Evolutionary conservation across 2,113 vertebrate genomes (phyloP).

Genomic region (Gobiocypris rarus): DNA sequence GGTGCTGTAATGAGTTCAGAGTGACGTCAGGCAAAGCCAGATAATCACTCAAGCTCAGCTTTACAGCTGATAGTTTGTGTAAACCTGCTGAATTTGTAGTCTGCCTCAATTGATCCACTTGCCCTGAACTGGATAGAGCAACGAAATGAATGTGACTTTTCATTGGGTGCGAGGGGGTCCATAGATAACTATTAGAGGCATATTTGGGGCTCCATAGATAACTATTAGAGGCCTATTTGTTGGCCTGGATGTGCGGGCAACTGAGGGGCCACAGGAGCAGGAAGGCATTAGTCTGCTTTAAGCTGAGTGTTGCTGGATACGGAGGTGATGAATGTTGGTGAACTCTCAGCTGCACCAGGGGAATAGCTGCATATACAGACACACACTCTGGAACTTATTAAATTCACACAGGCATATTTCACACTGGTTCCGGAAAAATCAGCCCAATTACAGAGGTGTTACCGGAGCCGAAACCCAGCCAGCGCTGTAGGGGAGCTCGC

Average conservation of each 20-base stretch:
- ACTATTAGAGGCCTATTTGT: conserved; percentile 88
- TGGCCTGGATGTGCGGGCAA: conserved; percentile 78
- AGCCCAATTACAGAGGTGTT: conserved; percentile 78
- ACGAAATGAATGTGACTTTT: conserved; percentile 89
- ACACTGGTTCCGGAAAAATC: conserved; percentile 71
- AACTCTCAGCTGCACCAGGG: conserved; percentile 78
- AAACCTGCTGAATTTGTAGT: conserved; percentile 98
- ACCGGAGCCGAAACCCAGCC: conserved; percentile 57
- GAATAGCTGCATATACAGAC: conserved; percentile 74
- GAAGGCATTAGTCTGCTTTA: conserved; percentile 86
- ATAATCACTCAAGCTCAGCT: conserved; percentile 87
- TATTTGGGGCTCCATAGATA: conserved; percentile 82
- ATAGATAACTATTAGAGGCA: conserved; percentile 88
- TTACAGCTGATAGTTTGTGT: conserved; percentile 86
- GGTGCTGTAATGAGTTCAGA: conserved; percentile 88
- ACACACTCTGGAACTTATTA: conserved; percentile 81
- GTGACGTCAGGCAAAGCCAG: conserved; percentile 73
- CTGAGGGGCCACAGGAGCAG: conserved; percentile 74
- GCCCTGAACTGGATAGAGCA: conserved; percentile 84
- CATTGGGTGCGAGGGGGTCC: conserved; percentile 84
- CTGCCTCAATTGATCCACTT: conserved; percentile 95
- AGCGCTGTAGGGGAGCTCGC: conserved; percentile 54
- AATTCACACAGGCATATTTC: conserved; percentile 77
- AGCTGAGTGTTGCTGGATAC: conserved; percentile 77
- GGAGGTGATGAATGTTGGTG: conserved; percentile 83